Evolutionary conservation across 2,797 vertebrate species (phyloP).

Genomic region (Urocyon cinereoargenteus): DNA sequence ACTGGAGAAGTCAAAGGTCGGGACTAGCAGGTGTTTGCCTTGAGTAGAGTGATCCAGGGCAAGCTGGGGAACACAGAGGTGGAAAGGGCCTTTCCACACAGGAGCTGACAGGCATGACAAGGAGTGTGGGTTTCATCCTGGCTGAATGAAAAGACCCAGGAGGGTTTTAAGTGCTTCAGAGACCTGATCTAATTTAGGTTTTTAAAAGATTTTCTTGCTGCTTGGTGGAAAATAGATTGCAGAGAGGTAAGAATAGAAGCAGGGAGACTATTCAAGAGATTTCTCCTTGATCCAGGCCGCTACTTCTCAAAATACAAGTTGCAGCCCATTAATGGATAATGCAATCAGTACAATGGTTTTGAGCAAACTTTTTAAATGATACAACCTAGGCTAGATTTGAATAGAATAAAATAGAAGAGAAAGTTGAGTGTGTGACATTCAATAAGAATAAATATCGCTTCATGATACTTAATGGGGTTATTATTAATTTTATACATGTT

Average conservation of each 20-base stretch:
- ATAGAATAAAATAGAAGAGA: not conserved
- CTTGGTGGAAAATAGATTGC: not conserved
- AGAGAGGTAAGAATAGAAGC: not conserved
- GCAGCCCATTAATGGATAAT: not conserved
- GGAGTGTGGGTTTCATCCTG: not conserved
- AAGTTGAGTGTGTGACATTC: not conserved
- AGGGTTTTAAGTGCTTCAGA: not conserved
- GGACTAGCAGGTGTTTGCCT: not conserved
- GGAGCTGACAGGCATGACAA: not conserved
- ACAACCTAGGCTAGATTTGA: not conserved
- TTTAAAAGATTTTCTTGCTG: not conserved
- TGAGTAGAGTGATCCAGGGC: not conserved
- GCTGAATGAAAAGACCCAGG: not conserved
- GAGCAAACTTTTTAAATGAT: not conserved
- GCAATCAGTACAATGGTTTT: not conserved
- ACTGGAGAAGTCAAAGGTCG: not conserved
- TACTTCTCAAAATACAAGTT: not conserved
- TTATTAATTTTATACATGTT: not conserved
- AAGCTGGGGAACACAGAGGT: not conserved
- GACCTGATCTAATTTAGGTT: not conserved
- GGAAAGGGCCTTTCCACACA: not conserved
- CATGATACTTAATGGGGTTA: not conserved
- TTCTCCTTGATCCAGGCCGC: not conserved
- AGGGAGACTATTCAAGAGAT: not conserved
- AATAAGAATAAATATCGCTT: not conserved